Conservation (phyloP, 2,797 vertebrate species). For the Dryobates pubescens region DNA sequence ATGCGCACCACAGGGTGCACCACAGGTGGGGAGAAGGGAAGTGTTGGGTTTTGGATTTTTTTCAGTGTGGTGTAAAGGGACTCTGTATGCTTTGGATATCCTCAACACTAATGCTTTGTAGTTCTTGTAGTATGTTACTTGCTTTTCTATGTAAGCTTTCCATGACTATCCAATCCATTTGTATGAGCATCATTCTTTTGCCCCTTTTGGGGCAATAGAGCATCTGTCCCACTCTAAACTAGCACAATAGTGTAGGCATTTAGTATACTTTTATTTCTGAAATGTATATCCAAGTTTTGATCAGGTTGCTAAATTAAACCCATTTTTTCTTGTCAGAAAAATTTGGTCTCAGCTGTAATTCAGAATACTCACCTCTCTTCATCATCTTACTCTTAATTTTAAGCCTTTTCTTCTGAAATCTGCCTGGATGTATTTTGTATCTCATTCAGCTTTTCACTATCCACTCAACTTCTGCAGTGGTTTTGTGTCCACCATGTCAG, state of each 20-base stretch:
- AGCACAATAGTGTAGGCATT: background rate
- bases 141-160: too few relatives aligned
- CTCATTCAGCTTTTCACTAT: background rate
- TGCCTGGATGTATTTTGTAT: background rate
- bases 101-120: too few relatives aligned
- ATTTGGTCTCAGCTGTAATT: background rate
- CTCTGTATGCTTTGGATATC: too few relatives aligned
- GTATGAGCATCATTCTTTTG: too few relatives aligned
- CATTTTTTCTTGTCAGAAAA: background rate
- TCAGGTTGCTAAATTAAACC: background rate
- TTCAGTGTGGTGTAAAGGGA: too few relatives aligned
- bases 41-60: too few relatives aligned
- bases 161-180: too few relatives aligned
- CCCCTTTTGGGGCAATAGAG: too few relatives aligned
- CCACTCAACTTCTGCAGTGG: background rate
- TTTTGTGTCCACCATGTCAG: background rate
- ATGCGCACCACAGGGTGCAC: too few relatives aligned
- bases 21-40: too few relatives aligned
- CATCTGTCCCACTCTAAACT: too few relatives aligned
- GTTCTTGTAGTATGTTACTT: too few relatives aligned
- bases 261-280: constrained; percentile 5
- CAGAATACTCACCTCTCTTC: background rate
- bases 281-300: constrained; percentile 14
- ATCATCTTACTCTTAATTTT: background rate
- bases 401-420: constrained; percentile 17